Percentiles rank a stretch among this genome's conserved stretches.
Evolutionary conservation across 30 jellyfish, hydroid and myxozoan genomes (phyloP).

Genomic region (Cassiopea andromeda): DNA sequence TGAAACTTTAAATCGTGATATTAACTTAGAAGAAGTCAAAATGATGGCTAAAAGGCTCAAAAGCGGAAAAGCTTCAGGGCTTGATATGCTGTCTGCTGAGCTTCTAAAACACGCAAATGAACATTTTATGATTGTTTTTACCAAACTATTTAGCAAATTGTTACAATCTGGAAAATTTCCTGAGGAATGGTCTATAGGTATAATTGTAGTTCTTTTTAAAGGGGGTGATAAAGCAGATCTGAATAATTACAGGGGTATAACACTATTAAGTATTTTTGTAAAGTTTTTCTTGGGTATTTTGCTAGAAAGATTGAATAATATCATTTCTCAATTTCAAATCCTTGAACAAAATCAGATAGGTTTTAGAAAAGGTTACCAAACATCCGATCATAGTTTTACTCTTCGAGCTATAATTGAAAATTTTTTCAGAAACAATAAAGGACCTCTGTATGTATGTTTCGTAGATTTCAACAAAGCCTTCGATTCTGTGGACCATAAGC

Average conservation of each 20-base stretch:
- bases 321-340: conserved; percentile 4
- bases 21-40: conserved; percentile 18
- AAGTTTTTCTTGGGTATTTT: conserved; percentile 36
- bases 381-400: conserved; percentile 46
- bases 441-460: conserved; percentile 28
- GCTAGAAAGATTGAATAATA: conserved; percentile 27
- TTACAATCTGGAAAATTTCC: conserved; percentile 46
- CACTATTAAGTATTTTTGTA: conserved; percentile 29
- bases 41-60: conserved; percentile 31
- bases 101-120: conserved; percentile 1
- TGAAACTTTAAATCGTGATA: conserved; percentile 26
- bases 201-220: conserved; percentile 42
- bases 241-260: conserved; percentile 45
- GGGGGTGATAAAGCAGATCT: conserved; percentile 22
- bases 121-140: neutral
- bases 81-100: conserved; percentile 17
- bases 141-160: conserved; percentile 20
- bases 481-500: conserved; percentile 45
- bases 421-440: conserved; percentile 39
- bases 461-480: conserved; percentile 41
- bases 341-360: conserved; percentile 55
- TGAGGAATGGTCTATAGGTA: conserved; percentile 51
- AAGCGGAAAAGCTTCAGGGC: conserved; percentile 27
- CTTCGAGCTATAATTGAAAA: conserved; percentile 32
- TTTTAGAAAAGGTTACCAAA: conserved; percentile 50